phyloP scores from a whole-genome alignment of 2,888 invertebrate genomes.

The Himalopsyche kuldschensis region DNA sequence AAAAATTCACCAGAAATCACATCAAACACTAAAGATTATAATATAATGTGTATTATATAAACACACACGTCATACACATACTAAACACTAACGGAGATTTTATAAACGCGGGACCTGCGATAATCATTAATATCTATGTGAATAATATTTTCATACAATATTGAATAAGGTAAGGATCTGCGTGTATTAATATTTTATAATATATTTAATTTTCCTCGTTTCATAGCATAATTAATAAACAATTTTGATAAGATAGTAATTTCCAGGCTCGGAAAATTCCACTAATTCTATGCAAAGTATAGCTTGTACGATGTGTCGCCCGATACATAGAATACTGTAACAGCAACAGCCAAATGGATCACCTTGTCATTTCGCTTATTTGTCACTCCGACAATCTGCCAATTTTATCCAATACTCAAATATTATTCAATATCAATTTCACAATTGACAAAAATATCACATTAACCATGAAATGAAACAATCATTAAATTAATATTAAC shows the following conservation, averaged over 20 bases:
- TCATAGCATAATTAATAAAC: conserved; percentile 25
- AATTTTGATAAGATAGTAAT: conserved; percentile 49
- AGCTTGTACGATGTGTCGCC: conserved; percentile 68
- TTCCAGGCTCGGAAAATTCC: conserved; percentile 78
- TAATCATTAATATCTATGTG: conserved; percentile 18
- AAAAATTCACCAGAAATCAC: conserved; percentile 1
- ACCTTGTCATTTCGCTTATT: conserved; percentile 4
- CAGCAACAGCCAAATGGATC: conserved; percentile 36
- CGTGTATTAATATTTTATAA: background rate
- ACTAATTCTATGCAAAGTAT: conserved; percentile 93
- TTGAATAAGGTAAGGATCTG: conserved; percentile 13
- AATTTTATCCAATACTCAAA: background rate
- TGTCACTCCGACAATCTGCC: background rate
- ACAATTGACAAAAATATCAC: background rate
- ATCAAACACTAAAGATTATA: conserved; percentile 22
- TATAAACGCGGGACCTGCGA: conserved; percentile 14
- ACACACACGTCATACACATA: conserved; percentile 14
- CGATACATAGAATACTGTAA: conserved; percentile 33
- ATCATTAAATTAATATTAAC: background rate
- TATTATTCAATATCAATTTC: background rate
- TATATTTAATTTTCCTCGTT: background rate
- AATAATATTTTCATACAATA: conserved; percentile 17
- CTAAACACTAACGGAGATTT: conserved; percentile 21
- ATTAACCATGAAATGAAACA: background rate
- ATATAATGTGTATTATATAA: conserved; percentile 6